Base-by-base conservation (phyloP, 2,113 vertebrate genomes). In the Elaphurus davidianus region DNA sequence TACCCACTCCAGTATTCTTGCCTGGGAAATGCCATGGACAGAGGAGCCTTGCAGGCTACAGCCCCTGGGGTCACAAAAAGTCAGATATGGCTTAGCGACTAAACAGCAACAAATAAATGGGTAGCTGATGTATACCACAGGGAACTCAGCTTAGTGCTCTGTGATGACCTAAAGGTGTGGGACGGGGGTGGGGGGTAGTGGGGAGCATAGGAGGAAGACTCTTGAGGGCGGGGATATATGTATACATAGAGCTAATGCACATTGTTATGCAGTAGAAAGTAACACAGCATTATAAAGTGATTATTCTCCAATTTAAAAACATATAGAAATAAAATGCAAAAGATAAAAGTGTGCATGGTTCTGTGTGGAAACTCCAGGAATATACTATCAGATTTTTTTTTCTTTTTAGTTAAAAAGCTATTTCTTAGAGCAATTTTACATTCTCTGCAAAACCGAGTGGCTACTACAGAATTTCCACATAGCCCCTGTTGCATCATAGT, bases 351-450 rank as follows among this genome's bases (percentile, higher is more conserved):
- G 0, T 15, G 25, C 12, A 21, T 59, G 16, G 6, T 43, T 96
- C 13, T 67, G 3, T 55, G 64, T 62, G 62, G 50, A 93, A 67
- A 55, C 28, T 64, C 33, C 2, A n/a, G 36, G 25, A 50, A 40
- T 19, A 50, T 30, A 45, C 4, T 40, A 2, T 50, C 57, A 36
- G 2, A 4, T 27, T 54, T 85, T 55, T 50, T 82, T 50, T 50
- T 67, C 33, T 93, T 85, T 57, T 30, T 1, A 54, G 62, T 43
- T 54, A 23, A 40, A 83, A 57, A 79, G 45, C 11, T 90, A 55
- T 47, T 74, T 93, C 91, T 85, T 81, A 86, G 62, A 87, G 54
- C 25, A 57, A 12, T 94, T 95, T 76, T 52, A 62, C 71, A 7
- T 95, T 86, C 27, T 52, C 0, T 86, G 16, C 8, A 52, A 83